Evolutionary conservation across 2,888 invertebrate species (phyloP).

Genomic region (Gryllus longicercus): DNA sequence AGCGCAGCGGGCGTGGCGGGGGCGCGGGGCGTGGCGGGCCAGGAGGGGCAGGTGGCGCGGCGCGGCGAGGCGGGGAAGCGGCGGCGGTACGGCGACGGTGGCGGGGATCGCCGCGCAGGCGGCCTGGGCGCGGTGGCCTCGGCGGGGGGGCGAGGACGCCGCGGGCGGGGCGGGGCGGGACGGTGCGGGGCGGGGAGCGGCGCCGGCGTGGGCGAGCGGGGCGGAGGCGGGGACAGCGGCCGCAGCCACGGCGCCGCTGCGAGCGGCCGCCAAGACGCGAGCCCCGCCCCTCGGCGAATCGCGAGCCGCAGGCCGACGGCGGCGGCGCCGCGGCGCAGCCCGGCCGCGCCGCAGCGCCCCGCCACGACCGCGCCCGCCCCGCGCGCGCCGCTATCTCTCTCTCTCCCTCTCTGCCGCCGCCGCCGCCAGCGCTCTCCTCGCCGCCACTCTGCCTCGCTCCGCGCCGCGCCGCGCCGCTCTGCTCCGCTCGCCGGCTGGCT

Average conservation of each 20-base stretch:
- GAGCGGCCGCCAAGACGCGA: conserved; percentile 1
- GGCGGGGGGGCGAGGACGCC: background rate
- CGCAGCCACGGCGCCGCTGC: background rate
- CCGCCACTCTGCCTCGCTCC: too few species aligned
- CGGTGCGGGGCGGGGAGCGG: background rate
- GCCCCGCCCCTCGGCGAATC: conserved; percentile 3
- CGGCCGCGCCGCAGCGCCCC: background rate
- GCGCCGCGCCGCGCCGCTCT: too few species aligned
- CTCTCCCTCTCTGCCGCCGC: too few species aligned
- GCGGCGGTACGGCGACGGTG: background rate
- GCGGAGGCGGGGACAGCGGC: conserved; percentile 1
- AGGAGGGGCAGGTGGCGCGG: too few species aligned
- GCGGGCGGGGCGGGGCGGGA: background rate
- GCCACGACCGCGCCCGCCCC: conserved; percentile 20
- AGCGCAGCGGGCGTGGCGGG: too few species aligned
- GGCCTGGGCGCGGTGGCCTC: background rate
- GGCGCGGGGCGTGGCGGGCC: too few species aligned
- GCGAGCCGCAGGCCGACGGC: background rate
- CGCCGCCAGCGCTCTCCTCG: too few species aligned
- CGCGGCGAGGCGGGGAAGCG: background rate
- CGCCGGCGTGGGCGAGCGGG: background rate
- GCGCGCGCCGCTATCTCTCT: background rate
- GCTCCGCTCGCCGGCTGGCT: too few species aligned
- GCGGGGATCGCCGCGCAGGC: background rate
- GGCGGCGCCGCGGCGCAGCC: conserved; percentile 12